These are phyloP conservation scores for Anastatus disparis DNA, from an alignment of 1,140 invertebrate genomes.

Conservation along the genomic window DNA sequence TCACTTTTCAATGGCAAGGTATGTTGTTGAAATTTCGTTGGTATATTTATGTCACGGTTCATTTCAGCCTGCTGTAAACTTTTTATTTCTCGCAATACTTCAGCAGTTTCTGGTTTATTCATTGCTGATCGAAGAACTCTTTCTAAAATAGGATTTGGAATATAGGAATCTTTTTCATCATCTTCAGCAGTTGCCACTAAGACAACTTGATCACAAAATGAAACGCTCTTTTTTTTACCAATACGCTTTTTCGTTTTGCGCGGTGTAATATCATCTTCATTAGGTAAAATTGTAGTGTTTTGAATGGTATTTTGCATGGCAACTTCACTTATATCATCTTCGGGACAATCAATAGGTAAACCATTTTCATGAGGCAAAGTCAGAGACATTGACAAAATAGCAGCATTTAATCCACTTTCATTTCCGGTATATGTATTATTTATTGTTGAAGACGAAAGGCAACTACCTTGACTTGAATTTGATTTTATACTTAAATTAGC, in stretches of 20 bases:
- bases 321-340: slow-evolving; percentile 65
- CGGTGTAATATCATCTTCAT: slow-evolving; percentile 60
- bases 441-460: slow-evolving; percentile 38
- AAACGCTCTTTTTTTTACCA: slow-evolving; percentile 90
- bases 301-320: slow-evolving; percentile 66
- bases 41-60: slow-evolving; percentile 54
- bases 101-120: slow-evolving; percentile 76
- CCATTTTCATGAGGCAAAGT: slow-evolving; percentile 64
- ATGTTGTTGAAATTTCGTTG: slow-evolving; percentile 63
- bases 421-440: slow-evolving; percentile 30
- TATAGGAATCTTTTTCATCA: slow-evolving; percentile 88
- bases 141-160: slow-evolving; percentile 90
- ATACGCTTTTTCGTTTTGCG: slow-evolving; percentile 67
- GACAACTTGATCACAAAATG: slow-evolving; percentile 93
- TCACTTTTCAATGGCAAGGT: slow-evolving; percentile 63
- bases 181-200: slow-evolving; percentile 91
- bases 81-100: slow-evolving; percentile 66
- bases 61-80: slow-evolving; percentile 65
- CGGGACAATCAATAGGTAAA: slow-evolving; percentile 62
- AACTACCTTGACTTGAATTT: slow-evolving; percentile 54
- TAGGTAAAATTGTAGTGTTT: slow-evolving; percentile 62
- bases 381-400: slow-evolving; percentile 62
- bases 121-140: slow-evolving; percentile 84
- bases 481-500: slow-evolving; percentile 54
- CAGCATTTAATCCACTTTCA: slow-evolving; percentile 58